Evolutionary conservation across 2,113 vertebrate species (phyloP).

Genomic region (Arothron firmamentum): DNA sequence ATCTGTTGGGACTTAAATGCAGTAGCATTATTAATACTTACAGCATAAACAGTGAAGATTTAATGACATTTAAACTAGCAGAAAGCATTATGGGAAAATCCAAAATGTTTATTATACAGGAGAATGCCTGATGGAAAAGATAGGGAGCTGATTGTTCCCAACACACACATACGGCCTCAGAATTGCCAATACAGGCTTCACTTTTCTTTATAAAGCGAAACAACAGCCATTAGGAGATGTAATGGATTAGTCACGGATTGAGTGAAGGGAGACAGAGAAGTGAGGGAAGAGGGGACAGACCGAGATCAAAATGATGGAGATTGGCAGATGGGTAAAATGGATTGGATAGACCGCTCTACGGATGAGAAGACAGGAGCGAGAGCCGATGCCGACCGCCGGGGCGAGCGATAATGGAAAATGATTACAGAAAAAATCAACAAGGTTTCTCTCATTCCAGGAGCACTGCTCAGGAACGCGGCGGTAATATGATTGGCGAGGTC

Average conservation of each 20-base stretch:
- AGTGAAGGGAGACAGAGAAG: constrained; percentile 69
- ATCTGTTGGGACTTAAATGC: too few species aligned
- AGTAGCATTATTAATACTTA: too few species aligned
- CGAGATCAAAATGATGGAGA: constrained; percentile 74
- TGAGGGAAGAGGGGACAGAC: constrained; percentile 66
- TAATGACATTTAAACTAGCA: too few species aligned
- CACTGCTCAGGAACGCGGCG: constrained; percentile 33
- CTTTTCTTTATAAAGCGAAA: constrained; percentile 59
- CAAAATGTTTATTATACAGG: neutral
- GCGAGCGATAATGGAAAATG: constrained; percentile 64
- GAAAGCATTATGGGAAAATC: neutral
- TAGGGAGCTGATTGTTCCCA: constrained; percentile 6
- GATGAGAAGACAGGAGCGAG: constrained; percentile 66
- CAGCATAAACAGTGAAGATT: too few species aligned
- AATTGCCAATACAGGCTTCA: constrained; percentile 44
- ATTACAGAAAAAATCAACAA: constrained; percentile 67
- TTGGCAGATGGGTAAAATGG: constrained; percentile 78
- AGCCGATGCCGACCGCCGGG: constrained; percentile 47
- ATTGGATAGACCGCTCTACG: constrained; percentile 73
- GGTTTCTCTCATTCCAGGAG: constrained; percentile 63
- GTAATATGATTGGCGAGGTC: constrained; percentile 52
- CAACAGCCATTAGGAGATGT: constrained; percentile 73
- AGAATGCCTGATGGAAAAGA: neutral
- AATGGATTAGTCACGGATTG: constrained; percentile 74
- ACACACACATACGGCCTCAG: constrained; percentile 13